Base-by-base conservation (phyloP, 2,888 invertebrate genomes). In the Carterocephalus palaemon region DNA sequence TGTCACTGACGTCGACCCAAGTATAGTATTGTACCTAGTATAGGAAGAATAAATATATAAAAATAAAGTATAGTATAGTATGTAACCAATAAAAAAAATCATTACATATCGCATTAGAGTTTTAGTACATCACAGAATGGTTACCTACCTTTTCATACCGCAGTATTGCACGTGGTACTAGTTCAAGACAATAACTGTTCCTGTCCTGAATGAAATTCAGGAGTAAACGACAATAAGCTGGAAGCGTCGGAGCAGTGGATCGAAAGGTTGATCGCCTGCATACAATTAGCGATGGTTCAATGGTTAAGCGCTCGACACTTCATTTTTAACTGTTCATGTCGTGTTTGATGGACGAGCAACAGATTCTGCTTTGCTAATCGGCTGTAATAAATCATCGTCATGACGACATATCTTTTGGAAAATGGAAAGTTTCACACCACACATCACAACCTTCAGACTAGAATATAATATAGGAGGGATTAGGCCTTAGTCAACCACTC, bases 271-370 rank as follows among this genome's bases (percentile, higher is more conserved):
- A 76, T 75, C 51, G 64, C 59, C 59, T 40, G 49, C 34, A 52
- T 57, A 67, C 67, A 75, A 76, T 77, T 75, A 75, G 74, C 62
- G 58, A 58, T 62, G 69, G 67, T 63, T 69, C 63, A 62, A 60
- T 59, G 60, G 67, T 56, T 61, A 56, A 55, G 57, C 53, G 51
- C 20, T 57, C 63, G 66, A 65, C 58, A 55, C 70, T 69, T 68
- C 64, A 70, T 72, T 73, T 76, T 72, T 73, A 70, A 72, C 68
- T 57, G 68, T 59, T 66, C 66, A 68, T 64, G 53, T 68, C 70
- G 67, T 72, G 70, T 13, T 17, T 19, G 24, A 26, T 6, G 33
- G 12, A 15, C 12, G 37, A 5, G 3, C 7, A 10, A 16, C 17
- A 17, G 9, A 24, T 16, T 16, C 10, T 16, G 19, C 19, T n/a